phyloP scores from a whole-genome alignment of 53 echinoderm and acorn worm species.

The Echinometra lucunter region DNA sequence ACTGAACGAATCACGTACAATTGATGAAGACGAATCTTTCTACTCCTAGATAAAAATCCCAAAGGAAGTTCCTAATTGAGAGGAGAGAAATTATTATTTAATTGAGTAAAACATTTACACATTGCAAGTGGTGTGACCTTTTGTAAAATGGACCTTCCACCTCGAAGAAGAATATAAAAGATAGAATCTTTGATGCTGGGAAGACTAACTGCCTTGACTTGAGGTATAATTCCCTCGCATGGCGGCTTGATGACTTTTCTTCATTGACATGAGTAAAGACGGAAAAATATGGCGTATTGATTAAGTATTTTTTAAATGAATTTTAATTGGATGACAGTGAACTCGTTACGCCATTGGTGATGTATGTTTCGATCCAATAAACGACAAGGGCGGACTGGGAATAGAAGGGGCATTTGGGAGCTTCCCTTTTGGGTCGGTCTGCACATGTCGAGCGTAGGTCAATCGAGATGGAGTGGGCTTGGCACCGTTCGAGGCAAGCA shows the following conservation, averaged over 20 bases:
- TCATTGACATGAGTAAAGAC: not conserved
- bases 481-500: no score
- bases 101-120: not conserved
- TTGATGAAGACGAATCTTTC: slow-evolving; percentile 7
- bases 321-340: not conserved
- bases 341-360: not conserved
- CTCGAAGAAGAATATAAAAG: not conserved
- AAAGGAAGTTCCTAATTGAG: not conserved
- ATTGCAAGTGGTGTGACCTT: not conserved
- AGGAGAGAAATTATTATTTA: not conserved
- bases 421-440: not conserved
- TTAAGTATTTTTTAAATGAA: not conserved
- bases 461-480: no score
- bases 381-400: not conserved
- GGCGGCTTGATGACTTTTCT: not conserved
- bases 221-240: not conserved
- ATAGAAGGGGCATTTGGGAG: not conserved
- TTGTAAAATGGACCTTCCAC: not conserved
- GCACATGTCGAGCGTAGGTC: no score
- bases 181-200: not conserved
- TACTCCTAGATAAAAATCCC: not conserved
- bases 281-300: not conserved
- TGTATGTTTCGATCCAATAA: not conserved
- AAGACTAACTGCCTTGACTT: slow-evolving; percentile 11
- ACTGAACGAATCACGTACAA: slow-evolving; percentile 39